phyloP scores from a whole-genome alignment of 1,140 invertebrate genomes.

The Caenorhabditis latens region DNA sequence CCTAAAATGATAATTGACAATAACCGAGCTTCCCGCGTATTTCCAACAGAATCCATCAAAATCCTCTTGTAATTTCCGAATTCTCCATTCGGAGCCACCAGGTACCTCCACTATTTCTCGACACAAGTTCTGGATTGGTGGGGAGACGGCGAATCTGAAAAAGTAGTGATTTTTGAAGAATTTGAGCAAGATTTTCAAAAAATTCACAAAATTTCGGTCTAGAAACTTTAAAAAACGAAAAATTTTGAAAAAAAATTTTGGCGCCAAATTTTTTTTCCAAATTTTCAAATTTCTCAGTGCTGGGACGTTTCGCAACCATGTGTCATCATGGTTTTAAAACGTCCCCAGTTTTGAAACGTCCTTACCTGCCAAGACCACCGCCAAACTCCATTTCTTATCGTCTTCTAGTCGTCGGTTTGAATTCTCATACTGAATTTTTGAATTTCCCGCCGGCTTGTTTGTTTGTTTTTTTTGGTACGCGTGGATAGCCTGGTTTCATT shows the following conservation, averaged over 20 bases:
- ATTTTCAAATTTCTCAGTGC: no score
- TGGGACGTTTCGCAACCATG: no score
- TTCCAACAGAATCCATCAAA: conserved; percentile 3
- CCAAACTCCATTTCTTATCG: neutral
- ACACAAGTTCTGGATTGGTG: neutral
- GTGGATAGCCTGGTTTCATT: no score
- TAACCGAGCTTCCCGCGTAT: conserved; percentile 23
- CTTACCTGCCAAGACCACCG: neutral
- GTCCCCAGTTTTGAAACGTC: neutral
- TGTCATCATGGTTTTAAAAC: no score
- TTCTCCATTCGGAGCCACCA: conserved; percentile 10
- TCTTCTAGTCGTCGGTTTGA: neutral
- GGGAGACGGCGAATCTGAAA: conserved; percentile 2
- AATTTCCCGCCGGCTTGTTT: neutral
- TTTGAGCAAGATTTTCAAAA: neutral
- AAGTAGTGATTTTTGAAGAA: neutral
- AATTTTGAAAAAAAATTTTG: neutral
- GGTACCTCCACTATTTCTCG: conserved; percentile 12
- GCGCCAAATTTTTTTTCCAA: no score
- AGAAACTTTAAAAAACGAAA: neutral
- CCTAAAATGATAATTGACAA: conserved; percentile 41
- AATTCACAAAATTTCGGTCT: neutral
- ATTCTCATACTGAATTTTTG: neutral
- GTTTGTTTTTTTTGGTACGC: neutral
- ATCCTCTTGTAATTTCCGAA: neutral